These are phyloP conservation scores for Drosophila kohkoa DNA, from an alignment of 1,140 invertebrate genomes.

Conservation along the genomic window DNA sequence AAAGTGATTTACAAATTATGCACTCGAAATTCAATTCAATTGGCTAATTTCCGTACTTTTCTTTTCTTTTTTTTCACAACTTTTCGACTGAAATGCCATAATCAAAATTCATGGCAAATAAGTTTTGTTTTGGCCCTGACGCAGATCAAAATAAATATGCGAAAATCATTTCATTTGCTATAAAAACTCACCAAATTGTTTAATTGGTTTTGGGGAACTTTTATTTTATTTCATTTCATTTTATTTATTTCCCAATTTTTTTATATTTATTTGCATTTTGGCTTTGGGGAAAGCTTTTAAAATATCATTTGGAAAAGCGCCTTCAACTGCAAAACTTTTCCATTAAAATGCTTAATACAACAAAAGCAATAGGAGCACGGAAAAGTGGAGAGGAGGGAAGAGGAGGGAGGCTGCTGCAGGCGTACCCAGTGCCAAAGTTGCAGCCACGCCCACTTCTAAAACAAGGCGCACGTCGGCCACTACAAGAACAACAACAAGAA, in stretches of 20 bases:
- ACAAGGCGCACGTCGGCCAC: slow-evolving; percentile 44
- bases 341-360: slow-evolving; percentile 79
- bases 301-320: slow-evolving; percentile 77
- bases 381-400: slow-evolving; percentile 29
- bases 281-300: slow-evolving; percentile 70
- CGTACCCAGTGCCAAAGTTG: slow-evolving; percentile 53
- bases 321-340: slow-evolving; percentile 80
- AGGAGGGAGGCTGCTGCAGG: slow-evolving; percentile 42
- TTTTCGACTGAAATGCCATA: neutral
- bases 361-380: slow-evolving; percentile 18
- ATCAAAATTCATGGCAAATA: slow-evolving; percentile 41
- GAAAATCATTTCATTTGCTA: slow-evolving; percentile 41
- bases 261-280: slow-evolving; percentile 7
- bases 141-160: slow-evolving; percentile 23
- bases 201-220: slow-evolving; percentile 62
- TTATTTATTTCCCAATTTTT: slow-evolving; percentile 4
- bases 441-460: slow-evolving; percentile 70
- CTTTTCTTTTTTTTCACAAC: neutral
- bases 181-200: slow-evolving; percentile 55
- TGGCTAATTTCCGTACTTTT: neutral
- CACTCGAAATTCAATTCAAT: neutral
- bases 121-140: slow-evolving; percentile 21
- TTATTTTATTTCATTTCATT: slow-evolving; percentile 31
- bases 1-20: neutral
- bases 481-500: slow-evolving; percentile 38